Evolutionary conservation across 2,113 vertebrate genomes (phyloP).

Genomic region (Hypanus sabinus): DNA sequence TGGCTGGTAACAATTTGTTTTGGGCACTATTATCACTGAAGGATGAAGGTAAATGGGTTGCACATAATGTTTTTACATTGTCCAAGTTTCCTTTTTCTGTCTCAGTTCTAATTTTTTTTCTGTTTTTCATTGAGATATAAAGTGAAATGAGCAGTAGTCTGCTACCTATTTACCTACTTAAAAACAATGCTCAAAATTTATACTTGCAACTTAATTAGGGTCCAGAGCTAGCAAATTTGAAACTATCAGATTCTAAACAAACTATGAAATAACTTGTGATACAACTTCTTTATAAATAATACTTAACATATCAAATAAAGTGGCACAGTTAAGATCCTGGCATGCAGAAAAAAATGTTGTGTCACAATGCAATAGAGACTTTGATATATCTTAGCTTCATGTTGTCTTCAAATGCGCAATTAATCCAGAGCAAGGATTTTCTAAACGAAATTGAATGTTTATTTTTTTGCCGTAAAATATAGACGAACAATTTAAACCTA

Average conservation of each 20-base stretch:
- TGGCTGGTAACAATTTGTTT: neutral
- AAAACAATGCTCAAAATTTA: neutral
- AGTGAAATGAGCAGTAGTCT: neutral
- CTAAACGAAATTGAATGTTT: neutral
- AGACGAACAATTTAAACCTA: neutral
- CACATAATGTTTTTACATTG: neutral
- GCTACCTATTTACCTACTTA: neutral
- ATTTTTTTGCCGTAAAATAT: neutral
- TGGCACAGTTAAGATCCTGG: neutral
- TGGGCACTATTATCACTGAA: neutral
- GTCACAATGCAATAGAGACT: neutral
- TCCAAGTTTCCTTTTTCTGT: neutral
- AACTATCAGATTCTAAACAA: neutral
- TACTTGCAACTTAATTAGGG: neutral
- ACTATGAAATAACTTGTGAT: neutral
- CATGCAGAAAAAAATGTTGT: neutral
- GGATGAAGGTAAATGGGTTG: neutral
- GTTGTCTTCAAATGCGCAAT: neutral
- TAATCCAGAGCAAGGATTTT: neutral
- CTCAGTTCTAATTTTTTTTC: neutral
- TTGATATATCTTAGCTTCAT: neutral
- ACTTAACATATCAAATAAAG: neutral
- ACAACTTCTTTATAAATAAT: neutral
- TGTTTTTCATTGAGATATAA: neutral
- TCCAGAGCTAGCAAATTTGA: neutral